Evolutionary conservation across 2,888 invertebrate species (phyloP), one percentile per base, ranked within the genome.

Genomic region (Eremobia ochroleuca): DNA sequence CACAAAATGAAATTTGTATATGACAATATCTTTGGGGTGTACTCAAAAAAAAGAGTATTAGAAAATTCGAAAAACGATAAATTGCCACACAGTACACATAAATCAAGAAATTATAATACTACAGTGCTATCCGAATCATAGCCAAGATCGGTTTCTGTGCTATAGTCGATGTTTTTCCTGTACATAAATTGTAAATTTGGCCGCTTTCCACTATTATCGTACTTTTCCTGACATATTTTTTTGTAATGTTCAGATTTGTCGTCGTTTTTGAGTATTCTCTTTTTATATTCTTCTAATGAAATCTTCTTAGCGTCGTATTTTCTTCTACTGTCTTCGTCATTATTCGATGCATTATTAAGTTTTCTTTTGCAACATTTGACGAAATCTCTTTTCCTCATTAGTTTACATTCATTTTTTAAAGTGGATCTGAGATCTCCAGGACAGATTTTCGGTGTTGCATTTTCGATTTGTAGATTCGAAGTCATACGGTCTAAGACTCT

Each of bases 261-360:
- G 18, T 65, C 64, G 43, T 58, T 76, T 64, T 72, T 79, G 9
- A 68, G 49, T 59, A 70, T 58, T 76, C 93, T 92, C 62, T 90
- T 91, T 78, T 93, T 93, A 77, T 93, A 94, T 84, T 93, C 92
- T 15, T 91, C 91, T 64, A 93, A 75, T 49, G 94, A 92, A 81
- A 94, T 94, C 74, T 93, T 94, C 52, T 91, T 94, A 5, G 78
- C 66, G 0, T 73, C 78, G 4, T 79, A 80, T 28, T 64, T 83
- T 31, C 37, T 80, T 43, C n/a, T 76, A 34, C 1, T 68, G 11
- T 65, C 73, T 78, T 78, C 67, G 28, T 76, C 65, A 31, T 49
- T 74, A 31, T 37, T 55, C 43, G 61, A 65, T 67, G 64, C 61
- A 37, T 62, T 40, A 25, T 40, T 58, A 2, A 46, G 6, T 25